phyloP scores from a whole-genome alignment of 2,888 invertebrate species.

The Sarcophaga carnaria region DNA sequence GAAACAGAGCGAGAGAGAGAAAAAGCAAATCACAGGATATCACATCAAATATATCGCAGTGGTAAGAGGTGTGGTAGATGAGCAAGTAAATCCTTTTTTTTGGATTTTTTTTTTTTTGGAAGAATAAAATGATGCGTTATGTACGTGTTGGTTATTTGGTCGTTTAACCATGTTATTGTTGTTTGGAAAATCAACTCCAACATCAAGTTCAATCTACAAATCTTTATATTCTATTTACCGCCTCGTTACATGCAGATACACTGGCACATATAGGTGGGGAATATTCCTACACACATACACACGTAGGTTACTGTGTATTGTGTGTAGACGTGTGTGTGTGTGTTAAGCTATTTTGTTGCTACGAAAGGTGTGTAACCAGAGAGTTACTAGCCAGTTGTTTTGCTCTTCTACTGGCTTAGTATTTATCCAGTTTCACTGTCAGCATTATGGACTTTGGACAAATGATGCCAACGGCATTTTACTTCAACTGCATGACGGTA shows the following conservation, averaged over 20 bases:
- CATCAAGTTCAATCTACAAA: not conserved
- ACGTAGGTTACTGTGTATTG: no score
- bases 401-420: slow-evolving; percentile 27
- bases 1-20: not conserved
- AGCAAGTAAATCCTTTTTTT: no score
- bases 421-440: slow-evolving; percentile 65
- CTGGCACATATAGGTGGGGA: no score
- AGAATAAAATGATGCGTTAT: slow-evolving; percentile 56
- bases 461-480: slow-evolving; percentile 68
- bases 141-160: slow-evolving; percentile 65
- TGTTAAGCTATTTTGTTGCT: slow-evolving; percentile 20
- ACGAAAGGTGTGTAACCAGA: not conserved
- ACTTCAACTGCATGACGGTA: not conserved
- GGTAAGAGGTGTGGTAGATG: not conserved
- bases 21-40: slow-evolving; percentile 54
- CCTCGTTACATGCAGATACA: not conserved
- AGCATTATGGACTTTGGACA: slow-evolving; percentile 66
- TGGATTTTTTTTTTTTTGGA: no score
- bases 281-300: not conserved
- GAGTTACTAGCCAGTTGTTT: not conserved
- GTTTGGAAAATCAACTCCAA: slow-evolving; percentile 35
- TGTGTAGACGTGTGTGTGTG: rapidly evolving
- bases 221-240: not conserved
- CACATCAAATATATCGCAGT: slow-evolving; percentile 34
- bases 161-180: slow-evolving; percentile 55